phyloP scores from a whole-genome alignment of 2,113 vertebrate genomes.

The Orthonyx spaldingii region DNA sequence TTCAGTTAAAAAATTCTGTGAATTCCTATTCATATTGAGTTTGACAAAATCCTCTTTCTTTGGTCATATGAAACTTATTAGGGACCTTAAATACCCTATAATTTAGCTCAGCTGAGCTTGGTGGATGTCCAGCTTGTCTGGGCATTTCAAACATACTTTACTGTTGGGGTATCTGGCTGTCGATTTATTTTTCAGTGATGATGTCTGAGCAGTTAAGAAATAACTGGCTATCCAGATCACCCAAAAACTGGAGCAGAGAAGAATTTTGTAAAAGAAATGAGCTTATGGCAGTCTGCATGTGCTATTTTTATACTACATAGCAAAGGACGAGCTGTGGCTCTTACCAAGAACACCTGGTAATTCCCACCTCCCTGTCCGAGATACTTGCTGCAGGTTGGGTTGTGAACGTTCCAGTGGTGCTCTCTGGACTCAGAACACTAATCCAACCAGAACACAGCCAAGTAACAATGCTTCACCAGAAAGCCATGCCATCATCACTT shows the following conservation, averaged over 20 bases:
- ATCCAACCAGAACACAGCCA: background rate
- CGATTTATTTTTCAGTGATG: background rate
- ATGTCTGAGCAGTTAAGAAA: background rate
- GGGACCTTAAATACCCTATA: background rate
- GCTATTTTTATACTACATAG: background rate
- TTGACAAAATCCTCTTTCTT: constrained; percentile 24
- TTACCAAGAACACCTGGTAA: background rate
- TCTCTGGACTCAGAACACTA: background rate
- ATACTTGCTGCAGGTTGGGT: background rate
- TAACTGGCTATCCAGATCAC: background rate
- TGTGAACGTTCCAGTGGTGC: background rate
- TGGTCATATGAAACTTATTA: background rate
- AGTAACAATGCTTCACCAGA: accelerated
- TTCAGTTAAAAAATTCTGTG: background rate
- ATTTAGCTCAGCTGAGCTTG: background rate
- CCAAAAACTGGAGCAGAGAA: background rate
- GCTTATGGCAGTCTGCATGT: background rate
- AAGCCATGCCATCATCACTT: background rate
- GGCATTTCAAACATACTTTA: background rate
- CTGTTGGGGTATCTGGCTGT: background rate
- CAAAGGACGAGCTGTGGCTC: background rate
- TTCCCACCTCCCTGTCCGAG: background rate
- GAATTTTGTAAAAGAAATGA: background rate
- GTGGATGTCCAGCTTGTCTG: background rate
- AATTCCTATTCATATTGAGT: constrained; percentile 7